Base-by-base conservation (phyloP, 2,888 invertebrate genomes). In the Orchesellides sinensis region DNA sequence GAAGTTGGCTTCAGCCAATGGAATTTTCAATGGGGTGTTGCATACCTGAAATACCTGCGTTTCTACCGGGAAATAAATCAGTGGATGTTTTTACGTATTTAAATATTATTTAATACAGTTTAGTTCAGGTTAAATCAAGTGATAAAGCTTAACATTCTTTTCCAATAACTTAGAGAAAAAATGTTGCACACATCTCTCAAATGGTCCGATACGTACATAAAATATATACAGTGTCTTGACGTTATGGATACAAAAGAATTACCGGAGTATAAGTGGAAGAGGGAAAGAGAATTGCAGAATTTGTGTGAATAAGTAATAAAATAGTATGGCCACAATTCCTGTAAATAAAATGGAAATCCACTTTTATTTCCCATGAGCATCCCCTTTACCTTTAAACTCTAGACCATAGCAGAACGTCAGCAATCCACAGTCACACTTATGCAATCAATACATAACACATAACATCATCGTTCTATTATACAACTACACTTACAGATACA, bases 291-390 rank as follows among this genome's bases (percentile, higher is more conserved):
- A 69, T 69, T 69, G 70, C 63, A 78, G 70, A 78, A 78, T 78
- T 70, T 79, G 79, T 70, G 63, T 65, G 72, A 79, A 70, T 79
- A 79, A 73, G 80, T 68, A 80, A 73, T 80, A 80, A 80, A 80
- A 66, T 73, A 49, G 80, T 72, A 80, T 61, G 80, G 80, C 66
- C 80, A 54, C 59, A 66, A 80, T 80, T 80, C 79, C 73, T 73
- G 72, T 73, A 80, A 80, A 80, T 68, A 80, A 73, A 80, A 80
- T 73, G 80, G 73, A 73, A 80, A 80, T 35, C 68, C 66, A 68
- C 56, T 72, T 72, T 73, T 80, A 80, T 80, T 80, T 80, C 80
- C 80, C 80, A 66, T 72, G 80, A 73, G 79, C 65, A 40, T 79
- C 52, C 29, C 25, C 32, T 61, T 6, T 61, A 25, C 25, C 54